phyloP scores from a whole-genome alignment of 2,888 invertebrate species.

The Limenitis camilla region DNA sequence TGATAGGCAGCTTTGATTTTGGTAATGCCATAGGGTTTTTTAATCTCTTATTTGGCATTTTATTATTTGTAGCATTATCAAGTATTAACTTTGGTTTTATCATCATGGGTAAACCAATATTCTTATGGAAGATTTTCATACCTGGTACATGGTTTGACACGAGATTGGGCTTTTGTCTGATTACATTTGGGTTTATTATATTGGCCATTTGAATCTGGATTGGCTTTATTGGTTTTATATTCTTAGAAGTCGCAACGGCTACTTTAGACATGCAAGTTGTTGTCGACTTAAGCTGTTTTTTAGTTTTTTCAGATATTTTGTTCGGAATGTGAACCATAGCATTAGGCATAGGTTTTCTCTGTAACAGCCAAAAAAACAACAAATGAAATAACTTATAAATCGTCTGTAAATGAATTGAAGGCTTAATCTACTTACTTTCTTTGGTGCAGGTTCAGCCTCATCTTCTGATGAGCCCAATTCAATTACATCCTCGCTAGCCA shows the following conservation, averaged over 20 bases:
- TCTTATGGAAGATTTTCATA: constrained; percentile 11
- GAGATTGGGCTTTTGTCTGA: too few species aligned
- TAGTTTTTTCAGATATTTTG: constrained; percentile 42
- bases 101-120: too few species aligned
- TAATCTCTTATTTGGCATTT: too few species aligned
- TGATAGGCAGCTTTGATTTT: too few species aligned
- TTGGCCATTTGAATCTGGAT: too few species aligned
- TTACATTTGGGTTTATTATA: too few species aligned
- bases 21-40: too few species aligned
- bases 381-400: neutral
- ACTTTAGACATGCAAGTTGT: too few species aligned
- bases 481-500: constrained; percentile 62
- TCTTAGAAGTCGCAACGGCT: too few species aligned
- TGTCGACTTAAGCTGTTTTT: constrained; percentile 34
- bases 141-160: constrained; percentile 19
- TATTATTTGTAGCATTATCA: too few species aligned
- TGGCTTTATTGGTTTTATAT: too few species aligned
- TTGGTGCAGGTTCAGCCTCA: constrained; percentile 52
- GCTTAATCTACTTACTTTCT: constrained; percentile 42
- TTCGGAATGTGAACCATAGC: constrained; percentile 64
- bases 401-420: neutral
- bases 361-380: constrained; percentile 26
- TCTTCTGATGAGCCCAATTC: constrained; percentile 67
- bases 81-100: too few species aligned
- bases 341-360: constrained; percentile 51